phyloP scores from a whole-genome alignment of 2,888 invertebrate species.

The Meta bourneti region DNA sequence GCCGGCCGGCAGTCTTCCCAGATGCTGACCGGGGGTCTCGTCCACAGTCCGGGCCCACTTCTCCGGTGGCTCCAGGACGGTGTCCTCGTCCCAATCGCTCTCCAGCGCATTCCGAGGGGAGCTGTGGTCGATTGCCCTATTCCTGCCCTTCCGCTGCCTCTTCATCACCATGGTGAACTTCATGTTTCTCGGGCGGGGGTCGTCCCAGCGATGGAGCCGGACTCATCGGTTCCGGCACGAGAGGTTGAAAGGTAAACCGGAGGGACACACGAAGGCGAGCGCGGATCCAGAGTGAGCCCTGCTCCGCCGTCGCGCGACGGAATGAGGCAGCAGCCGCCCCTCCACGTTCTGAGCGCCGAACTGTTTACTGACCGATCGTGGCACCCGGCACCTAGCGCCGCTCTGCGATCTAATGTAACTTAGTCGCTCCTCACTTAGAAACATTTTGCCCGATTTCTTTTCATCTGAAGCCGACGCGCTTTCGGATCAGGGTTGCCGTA shows the following conservation, averaged over 20 bases:
- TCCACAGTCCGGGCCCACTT: too few species aligned
- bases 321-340: neutral
- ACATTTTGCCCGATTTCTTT: neutral
- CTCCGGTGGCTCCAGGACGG: too few species aligned
- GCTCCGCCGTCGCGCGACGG: neutral
- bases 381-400: neutral
- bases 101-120: too few species aligned
- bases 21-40: too few species aligned
- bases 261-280: neutral
- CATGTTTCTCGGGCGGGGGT: neutral
- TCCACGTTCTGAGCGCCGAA: neutral
- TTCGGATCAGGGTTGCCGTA: neutral
- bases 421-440: neutral
- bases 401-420: neutral
- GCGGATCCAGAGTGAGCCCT: neutral
- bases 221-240: neutral
- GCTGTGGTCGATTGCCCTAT: neutral
- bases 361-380: neutral
- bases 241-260: too few species aligned
- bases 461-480: neutral
- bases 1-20: too few species aligned
- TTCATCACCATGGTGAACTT: conserved; percentile 8
- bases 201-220: neutral
- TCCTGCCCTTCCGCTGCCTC: neutral
- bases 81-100: too few species aligned